Evolutionary conservation across 2,888 invertebrate species (phyloP), one percentile per base, ranked within the genome.

Genomic region (Brachypalpus laphriformis): DNA sequence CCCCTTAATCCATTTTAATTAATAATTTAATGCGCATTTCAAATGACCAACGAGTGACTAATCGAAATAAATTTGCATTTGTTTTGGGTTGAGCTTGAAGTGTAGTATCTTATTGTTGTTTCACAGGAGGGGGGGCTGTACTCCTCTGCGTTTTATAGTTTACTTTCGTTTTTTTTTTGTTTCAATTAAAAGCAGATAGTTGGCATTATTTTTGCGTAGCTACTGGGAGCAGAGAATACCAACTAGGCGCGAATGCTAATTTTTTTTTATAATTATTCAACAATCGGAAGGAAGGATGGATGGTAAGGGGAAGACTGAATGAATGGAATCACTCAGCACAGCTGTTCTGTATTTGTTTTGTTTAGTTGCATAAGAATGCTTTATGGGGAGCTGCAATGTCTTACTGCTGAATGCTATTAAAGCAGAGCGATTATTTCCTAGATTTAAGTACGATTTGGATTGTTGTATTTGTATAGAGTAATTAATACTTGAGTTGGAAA

Each of bases 1-100:
- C 37, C 45, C 37, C 47, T n/a, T 61, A 65, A 77, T 71, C 70
- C 57, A 59, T 71, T 72, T 77, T 77, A 76, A 82, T 77, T 82
- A 77, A 77, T 82, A 82, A 82, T 77, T 82, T 76, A 82, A 82
- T 78, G 78, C 71, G 78, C 78, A 78, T 71, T 78, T 61, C 63
- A 71, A 78, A 57, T 63, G 56, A 47, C 71, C 42, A 71, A 28
- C 11, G 42, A 57, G 70, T 77, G 82, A 77, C 56, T 72, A 77
- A 82, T 77, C 72, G 40, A 72, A 82, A 66, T 56, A 66, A 77
- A 82, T 82, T 82, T 77, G 82, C 82, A 77, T 82, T 77, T 66
- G 77, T 66, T 77, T 66, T 65, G 37, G 56, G 28, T 51, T 7
- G 34, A 49, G 74, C 34, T 63, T 47, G 25, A 16, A 70, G 42